These are phyloP conservation scores for Dendrocincla tyrannina DNA, from an alignment of 2,797 vertebrate genomes.

Conservation along the genomic window DNA sequence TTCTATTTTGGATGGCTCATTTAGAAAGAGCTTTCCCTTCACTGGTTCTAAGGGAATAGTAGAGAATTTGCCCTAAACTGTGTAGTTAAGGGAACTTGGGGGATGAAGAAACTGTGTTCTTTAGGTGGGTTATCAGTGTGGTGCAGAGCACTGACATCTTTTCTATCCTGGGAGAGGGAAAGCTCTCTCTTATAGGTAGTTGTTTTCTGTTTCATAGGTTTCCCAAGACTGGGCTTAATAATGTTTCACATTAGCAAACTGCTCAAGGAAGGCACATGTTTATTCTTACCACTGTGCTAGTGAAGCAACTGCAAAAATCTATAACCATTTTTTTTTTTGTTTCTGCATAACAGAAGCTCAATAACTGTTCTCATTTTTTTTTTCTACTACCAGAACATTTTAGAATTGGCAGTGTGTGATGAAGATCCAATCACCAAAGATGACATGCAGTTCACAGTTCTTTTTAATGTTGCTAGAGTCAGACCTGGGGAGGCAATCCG, in stretches of 20 bases:
- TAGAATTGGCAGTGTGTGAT: slow-evolving; percentile 82
- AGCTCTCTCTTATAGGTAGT: not conserved
- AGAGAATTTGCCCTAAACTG: not conserved
- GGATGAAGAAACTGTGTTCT: not conserved
- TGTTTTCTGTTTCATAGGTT: not conserved
- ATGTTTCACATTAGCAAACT: not conserved
- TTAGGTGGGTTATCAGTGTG: not conserved
- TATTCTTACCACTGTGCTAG: not conserved
- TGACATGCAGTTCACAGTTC: slow-evolving; percentile 74
- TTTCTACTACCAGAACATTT: slow-evolving; percentile 77
- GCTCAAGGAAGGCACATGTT: not conserved
- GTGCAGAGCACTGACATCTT: not conserved
- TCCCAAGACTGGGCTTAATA: not conserved
- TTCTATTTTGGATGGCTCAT: not conserved
- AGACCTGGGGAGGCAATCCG: slow-evolving; percentile 62
- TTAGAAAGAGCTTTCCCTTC: not conserved
- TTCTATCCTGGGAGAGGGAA: not conserved
- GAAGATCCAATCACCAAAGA: slow-evolving; percentile 74
- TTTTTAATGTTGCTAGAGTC: slow-evolving; percentile 80
- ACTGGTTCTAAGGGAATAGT: not conserved
- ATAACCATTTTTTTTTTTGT: not conserved
- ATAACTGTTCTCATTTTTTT: not conserved
- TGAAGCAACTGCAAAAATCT: not conserved
- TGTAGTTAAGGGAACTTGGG: not conserved
- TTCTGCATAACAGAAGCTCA: not conserved